A percentile compares a stretch with the other conserved stretches of the same genome.
These are phyloP conservation scores for Crocodylus rhombifer DNA, from an alignment of 2,797 vertebrate species.

Conservation along the genomic window DNA sequence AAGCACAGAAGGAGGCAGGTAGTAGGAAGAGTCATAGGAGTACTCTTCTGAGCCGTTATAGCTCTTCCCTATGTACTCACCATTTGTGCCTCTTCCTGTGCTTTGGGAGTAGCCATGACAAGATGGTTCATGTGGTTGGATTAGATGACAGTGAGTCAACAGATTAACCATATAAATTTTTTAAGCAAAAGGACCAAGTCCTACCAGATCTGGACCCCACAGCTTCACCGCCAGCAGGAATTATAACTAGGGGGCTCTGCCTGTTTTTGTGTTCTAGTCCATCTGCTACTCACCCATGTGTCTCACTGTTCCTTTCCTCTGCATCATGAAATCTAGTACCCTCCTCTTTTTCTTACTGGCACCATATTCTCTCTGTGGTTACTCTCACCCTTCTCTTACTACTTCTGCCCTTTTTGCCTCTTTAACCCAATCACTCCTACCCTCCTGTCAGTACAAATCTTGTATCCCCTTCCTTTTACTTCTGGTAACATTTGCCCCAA, in stretches of 20 bases:
- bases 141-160: too few species aligned
- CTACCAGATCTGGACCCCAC: too few species aligned
- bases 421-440: background rate
- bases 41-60: too few species aligned
- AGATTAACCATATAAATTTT: too few species aligned
- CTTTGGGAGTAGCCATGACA: too few species aligned
- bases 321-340: background rate
- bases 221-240: background rate
- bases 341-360: background rate
- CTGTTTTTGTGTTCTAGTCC: background rate
- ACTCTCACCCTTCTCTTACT: background rate
- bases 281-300: background rate
- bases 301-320: background rate
- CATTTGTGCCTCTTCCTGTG: too few species aligned
- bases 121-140: too few species aligned
- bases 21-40: too few species aligned
- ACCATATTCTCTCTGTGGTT: background rate
- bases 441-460: constrained; percentile 5
- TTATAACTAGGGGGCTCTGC: background rate
- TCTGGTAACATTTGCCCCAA: background rate
- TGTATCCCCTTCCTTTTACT: background rate
- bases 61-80: too few species aligned
- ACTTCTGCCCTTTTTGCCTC: background rate
- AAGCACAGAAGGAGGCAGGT: too few species aligned
- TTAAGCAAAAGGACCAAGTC: too few species aligned